Base-by-base conservation (phyloP, 2,797 vertebrate species). In the Spinus olivaceus region DNA sequence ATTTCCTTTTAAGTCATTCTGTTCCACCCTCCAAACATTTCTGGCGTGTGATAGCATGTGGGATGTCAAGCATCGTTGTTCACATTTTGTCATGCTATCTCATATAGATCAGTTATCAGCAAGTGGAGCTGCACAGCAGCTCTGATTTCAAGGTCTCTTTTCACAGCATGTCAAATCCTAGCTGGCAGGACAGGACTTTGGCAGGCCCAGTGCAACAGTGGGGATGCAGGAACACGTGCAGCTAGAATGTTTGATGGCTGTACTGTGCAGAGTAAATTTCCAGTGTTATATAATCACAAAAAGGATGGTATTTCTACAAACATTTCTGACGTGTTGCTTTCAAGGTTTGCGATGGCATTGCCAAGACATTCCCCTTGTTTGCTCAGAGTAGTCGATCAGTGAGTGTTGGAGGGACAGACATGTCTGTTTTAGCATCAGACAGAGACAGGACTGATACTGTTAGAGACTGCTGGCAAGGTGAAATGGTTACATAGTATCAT, bases 1-100 rank as follows among this genome's bases (percentile, higher is more conserved):
- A 82, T 93, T 95, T 91, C 51, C 63, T 86, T 86, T 79, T 21
- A 51, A 86, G 80, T 94, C 88, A 87, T 77, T 91, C 81, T 94
- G 46, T 88, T 91, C 94, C 82, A 82, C 47, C 65, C 87, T 86
- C 81, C 41, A 54, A 94, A 91, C 84, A 78, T 81, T 64, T 80
- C 80, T 88, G 86, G 16, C 65, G 56, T 95, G 84, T 65, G 81
- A 67, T 92, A 96, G 80, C 92, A 84, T 73, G 89, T 51, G 71
- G 65, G 87, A 77, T 92, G 84, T 96, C 90, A 91, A 67, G 66
- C 82, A 54, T 67, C 69, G 13, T 41, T 91, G 90, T 96, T 94
- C 93, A 72, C 35, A n/a, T 94, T 87, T 94, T 96, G 63, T 81
- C 81, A 47, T 50, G 69, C 60, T 87, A 82, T 86, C 69, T 72